Conservation (phyloP, 2,113 vertebrate species). For the Nothoprocta perdicaria region DNA sequence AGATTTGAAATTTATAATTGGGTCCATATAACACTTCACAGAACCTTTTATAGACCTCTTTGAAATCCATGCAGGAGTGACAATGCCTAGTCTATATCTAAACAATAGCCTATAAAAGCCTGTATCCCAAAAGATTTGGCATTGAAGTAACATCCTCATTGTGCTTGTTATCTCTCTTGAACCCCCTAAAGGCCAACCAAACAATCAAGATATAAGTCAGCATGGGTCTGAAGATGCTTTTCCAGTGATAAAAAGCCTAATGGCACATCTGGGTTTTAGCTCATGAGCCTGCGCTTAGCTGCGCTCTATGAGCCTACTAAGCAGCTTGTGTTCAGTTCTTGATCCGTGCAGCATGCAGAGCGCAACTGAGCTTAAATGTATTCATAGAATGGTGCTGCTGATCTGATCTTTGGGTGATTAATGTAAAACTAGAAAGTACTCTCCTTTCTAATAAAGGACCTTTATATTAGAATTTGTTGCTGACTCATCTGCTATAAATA, state of each 20-base stretch:
- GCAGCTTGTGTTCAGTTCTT: rapidly evolving
- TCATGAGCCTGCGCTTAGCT: not conserved
- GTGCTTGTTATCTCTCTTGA: not conserved
- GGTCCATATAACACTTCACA: not conserved
- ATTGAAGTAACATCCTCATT: not conserved
- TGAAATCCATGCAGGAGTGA: not conserved
- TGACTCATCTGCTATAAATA: not conserved
- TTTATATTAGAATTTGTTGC: not conserved
- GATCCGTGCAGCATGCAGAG: not conserved
- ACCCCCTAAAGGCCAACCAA: not conserved
- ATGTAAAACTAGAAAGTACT: not conserved
- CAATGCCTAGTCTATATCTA: not conserved
- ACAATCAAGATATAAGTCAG: not conserved
- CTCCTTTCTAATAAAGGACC: not conserved
- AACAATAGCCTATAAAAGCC: not conserved
- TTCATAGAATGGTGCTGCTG: not conserved
- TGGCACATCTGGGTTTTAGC: not conserved
- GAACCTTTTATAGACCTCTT: not conserved
- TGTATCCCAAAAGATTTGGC: not conserved
- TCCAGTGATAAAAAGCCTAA: not conserved
- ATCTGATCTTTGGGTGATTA: not conserved
- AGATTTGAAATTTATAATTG: not conserved
- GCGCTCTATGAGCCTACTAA: not conserved
- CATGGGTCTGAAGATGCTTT: not conserved
- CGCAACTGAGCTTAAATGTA: not conserved